Conservation (phyloP, 2,888 invertebrate species). For the Encarsia formosa region DNA sequence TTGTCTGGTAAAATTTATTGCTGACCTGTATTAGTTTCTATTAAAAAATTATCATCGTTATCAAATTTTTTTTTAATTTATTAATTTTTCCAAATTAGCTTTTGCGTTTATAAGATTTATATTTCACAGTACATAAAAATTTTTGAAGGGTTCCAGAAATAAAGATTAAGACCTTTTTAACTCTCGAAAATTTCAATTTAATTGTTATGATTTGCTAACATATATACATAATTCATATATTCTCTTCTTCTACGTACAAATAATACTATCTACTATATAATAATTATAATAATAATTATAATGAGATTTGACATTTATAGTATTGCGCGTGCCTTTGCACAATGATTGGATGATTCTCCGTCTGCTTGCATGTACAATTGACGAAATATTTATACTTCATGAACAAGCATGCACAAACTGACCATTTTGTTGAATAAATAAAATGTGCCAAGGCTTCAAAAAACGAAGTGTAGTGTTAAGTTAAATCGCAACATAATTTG, state of each 20-base stretch:
- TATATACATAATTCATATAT: conserved; percentile 47
- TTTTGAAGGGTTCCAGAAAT: neutral
- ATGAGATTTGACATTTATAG: too few relatives aligned
- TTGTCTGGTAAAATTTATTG: too few relatives aligned
- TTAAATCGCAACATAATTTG: neutral
- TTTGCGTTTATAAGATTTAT: neutral
- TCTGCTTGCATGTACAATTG: neutral
- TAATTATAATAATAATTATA: conserved; percentile 17
- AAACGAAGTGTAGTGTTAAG: neutral
- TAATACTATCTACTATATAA: conserved; percentile 34
- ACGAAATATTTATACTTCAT: neutral
- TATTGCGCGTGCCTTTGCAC: conserved; percentile 4
- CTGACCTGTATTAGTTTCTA: too few relatives aligned
- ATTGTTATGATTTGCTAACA: too few relatives aligned
- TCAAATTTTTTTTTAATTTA: too few relatives aligned
- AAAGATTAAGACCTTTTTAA: conserved; percentile 20
- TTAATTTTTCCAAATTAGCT: too few relatives aligned
- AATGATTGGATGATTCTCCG: conserved; percentile 2
- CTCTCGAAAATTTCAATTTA: too few relatives aligned
- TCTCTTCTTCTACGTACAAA: conserved; percentile 43
- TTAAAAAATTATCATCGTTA: too few relatives aligned
- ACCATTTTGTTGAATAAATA: conserved; percentile 8
- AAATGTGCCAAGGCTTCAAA: neutral
- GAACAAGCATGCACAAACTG: neutral
- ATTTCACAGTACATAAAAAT: neutral